These are phyloP conservation scores for Caloenas nicobarica DNA, from an alignment of 2,113 vertebrate genomes.

Conservation along the genomic window DNA sequence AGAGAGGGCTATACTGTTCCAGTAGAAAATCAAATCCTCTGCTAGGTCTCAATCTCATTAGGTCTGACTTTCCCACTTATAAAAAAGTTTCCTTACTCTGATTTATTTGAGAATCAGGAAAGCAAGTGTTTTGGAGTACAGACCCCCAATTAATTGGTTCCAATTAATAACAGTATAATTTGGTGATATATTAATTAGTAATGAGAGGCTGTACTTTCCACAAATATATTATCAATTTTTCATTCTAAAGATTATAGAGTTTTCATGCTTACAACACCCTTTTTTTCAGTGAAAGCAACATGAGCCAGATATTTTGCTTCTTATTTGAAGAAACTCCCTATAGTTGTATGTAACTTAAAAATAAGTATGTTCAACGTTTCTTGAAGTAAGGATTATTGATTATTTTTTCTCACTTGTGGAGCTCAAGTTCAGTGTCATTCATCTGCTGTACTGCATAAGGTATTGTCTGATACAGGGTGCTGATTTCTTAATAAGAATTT, in stretches of 20 bases:
- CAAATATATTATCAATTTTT: not conserved
- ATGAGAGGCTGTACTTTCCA: not conserved
- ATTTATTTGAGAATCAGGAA: not conserved
- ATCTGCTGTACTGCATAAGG: not conserved
- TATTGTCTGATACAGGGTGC: not conserved
- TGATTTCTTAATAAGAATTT: constrained; percentile 10
- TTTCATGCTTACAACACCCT: not conserved
- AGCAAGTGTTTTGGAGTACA: not conserved
- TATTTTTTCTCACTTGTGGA: not conserved
- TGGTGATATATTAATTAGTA: not conserved
- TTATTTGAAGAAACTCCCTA: not conserved
- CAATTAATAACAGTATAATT: not conserved
- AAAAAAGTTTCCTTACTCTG: not conserved
- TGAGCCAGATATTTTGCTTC: not conserved
- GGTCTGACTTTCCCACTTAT: not conserved
- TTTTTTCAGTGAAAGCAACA: not conserved
- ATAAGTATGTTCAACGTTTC: not conserved
- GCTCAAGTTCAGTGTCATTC: not conserved
- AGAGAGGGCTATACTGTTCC: not conserved
- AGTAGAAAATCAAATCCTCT: not conserved
- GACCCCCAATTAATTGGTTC: not conserved
- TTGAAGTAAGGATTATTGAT: not conserved
- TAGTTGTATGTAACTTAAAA: not conserved
- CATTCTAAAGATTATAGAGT: not conserved
- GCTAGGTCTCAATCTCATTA: not conserved